phyloP scores from a whole-genome alignment of 2,888 invertebrate genomes.

The Brachylomia viminalis region DNA sequence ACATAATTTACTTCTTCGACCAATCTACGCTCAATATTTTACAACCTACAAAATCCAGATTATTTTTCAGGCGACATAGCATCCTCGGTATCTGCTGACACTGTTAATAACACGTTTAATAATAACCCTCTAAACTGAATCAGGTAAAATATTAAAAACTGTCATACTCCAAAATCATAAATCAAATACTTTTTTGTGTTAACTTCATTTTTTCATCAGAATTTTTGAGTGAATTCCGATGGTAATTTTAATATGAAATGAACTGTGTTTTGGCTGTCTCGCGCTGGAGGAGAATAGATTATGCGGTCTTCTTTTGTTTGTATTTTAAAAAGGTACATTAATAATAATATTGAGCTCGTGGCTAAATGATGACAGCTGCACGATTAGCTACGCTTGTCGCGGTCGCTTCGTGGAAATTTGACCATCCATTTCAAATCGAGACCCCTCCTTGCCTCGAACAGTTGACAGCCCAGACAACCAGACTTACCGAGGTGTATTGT shows the following conservation, averaged over 20 bases:
- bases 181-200: conserved; percentile 38
- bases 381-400: no score
- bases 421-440: no score
- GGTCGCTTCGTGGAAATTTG: no score
- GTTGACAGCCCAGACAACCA: no score
- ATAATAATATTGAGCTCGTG: no score
- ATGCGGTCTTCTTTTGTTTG: background rate
- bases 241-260: conserved; percentile 45
- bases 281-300: background rate
- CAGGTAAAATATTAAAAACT: conserved; percentile 36
- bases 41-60: background rate
- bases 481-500: no score
- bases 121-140: conserved; percentile 35
- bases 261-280: conserved; percentile 4
- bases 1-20: background rate
- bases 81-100: conserved; percentile 1
- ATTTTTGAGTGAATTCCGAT: conserved; percentile 29
- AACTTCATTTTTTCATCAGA: conserved; percentile 36
- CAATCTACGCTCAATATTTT: background rate
- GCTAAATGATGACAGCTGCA: no score
- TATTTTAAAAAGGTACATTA: background rate
- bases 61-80: conserved; percentile 3
- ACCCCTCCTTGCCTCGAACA: no score
- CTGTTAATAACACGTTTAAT: conserved; percentile 30
- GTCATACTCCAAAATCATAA: conserved; percentile 35